Evolutionary conservation across 2,113 vertebrate species (phyloP).

Genomic region (Potamarius usumacintae): DNA sequence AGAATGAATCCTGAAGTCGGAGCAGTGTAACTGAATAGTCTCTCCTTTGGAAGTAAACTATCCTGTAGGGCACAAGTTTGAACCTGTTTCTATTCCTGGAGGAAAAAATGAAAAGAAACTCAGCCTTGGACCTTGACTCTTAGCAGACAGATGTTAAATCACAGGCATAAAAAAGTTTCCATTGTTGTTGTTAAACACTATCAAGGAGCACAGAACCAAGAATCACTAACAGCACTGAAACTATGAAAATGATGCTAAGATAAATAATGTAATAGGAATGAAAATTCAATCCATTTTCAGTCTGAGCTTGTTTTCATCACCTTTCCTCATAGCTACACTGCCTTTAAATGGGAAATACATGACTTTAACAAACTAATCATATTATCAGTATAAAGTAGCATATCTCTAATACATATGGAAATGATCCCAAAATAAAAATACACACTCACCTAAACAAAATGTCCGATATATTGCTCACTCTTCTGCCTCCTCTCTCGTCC

Average conservation of each 20-base stretch:
- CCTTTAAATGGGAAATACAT: background rate
- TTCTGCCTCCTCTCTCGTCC: background rate
- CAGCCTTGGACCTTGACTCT: background rate
- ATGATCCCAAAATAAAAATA: background rate
- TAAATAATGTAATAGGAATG: background rate
- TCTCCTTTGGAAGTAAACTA: background rate
- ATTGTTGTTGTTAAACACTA: background rate
- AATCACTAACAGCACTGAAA: background rate
- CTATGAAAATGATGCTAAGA: background rate
- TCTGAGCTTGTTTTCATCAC: background rate
- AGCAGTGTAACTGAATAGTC: background rate
- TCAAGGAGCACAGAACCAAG: background rate
- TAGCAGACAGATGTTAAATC: background rate
- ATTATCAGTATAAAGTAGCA: background rate
- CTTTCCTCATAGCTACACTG: background rate
- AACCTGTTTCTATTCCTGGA: constrained; percentile 5
- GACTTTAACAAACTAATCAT: background rate
- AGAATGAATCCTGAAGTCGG: too few species aligned
- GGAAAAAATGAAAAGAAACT: background rate
- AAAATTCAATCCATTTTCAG: background rate
- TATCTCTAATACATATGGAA: background rate
- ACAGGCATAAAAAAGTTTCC: background rate
- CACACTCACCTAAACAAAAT: constrained; percentile 31
- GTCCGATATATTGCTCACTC: background rate
- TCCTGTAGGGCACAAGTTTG: background rate